Conservation (phyloP, 23 tunicate genomes). For the Clavelina lepadiformis region DNA sequence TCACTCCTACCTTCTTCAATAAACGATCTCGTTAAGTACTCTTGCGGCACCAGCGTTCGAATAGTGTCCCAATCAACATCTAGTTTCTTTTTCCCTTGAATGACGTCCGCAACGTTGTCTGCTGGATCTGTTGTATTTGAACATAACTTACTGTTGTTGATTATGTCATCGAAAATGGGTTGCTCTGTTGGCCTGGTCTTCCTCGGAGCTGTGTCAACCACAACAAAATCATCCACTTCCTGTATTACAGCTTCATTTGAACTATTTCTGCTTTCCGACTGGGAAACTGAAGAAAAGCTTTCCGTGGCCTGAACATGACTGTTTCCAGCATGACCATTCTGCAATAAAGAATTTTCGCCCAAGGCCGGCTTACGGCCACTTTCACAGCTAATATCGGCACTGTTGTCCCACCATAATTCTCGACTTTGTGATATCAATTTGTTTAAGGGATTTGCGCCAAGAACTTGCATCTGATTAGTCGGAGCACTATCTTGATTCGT, state of each 20-base stretch:
- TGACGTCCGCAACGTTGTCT: not conserved
- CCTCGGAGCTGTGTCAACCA: constrained; percentile 21
- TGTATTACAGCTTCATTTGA: constrained; percentile 5
- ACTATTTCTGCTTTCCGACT: too few relatives aligned
- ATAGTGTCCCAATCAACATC: constrained; percentile 28
- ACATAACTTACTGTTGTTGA: not conserved
- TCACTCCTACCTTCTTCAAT: constrained; percentile 19
- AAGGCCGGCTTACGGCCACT: too few relatives aligned
- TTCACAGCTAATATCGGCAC: constrained; percentile 28
- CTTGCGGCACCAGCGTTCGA: constrained; percentile 20
- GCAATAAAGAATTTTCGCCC: too few relatives aligned
- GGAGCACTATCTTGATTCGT: too few relatives aligned
- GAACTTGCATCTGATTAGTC: too few relatives aligned
- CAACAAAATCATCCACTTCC: constrained; percentile 27
- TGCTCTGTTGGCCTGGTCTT: not conserved
- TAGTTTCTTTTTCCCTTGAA: constrained; percentile 6
- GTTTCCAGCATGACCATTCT: not conserved
- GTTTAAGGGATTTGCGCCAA: too few relatives aligned
- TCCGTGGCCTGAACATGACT: too few relatives aligned
- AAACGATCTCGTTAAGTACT: constrained; percentile 15
- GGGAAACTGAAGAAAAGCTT: too few relatives aligned
- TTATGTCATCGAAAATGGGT: not conserved
- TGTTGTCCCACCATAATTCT: constrained; percentile 52
- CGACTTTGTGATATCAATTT: too few relatives aligned
- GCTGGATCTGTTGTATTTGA: not conserved